Evolutionary conservation across 2,888 invertebrate species (phyloP), one percentile per base, ranked within the genome.

Genomic region (Pterostichus madidus): DNA sequence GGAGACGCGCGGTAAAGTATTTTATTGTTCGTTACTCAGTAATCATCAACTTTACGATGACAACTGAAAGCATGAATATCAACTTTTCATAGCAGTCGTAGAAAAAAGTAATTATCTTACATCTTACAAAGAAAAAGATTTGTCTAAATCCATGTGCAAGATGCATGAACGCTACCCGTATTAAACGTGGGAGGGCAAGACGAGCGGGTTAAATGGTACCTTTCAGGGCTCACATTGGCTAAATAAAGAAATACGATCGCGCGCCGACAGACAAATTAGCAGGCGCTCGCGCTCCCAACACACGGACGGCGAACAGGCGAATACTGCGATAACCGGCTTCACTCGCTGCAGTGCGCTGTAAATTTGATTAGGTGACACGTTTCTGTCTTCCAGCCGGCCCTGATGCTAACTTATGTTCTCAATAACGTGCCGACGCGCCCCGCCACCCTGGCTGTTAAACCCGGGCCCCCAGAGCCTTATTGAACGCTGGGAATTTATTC

Each of bases 341-440:
- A 56, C 39, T 53, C 53, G 86, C 85, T 85, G 84, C 87, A 86
- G 84, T 84, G 86, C 87, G 85, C 85, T 87, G 88, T 89, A 89
- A 89, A 89, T 90, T 89, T 89, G 89, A 90, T 89, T 89, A 90
- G 88, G 87, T 88, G 88, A 89, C 89, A 87, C 87, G 86, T 89
- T 88, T 87, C 86, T 87, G 89, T 88, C 89, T 85, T 32, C 56
- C 68, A 49, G 24, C 64, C 83, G 77, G 64, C 52, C 82, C 86
- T 89, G 89, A 89, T 89, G 88, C 86, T 88, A 87, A 89, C 86
- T 88, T 89, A 89, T 86, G 84, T 85, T 87, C 86, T 87, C 88
- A 88, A 88, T 88, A 88, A 87, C 84, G 83, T 85, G 49, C 83
- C 80, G 46, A 53, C 49, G 24, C 71, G 71, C 56, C 52, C 39